These are phyloP conservation scores for Tragelaphus eurycerus DNA, from an alignment of 2,797 vertebrate genomes.

Conservation along the genomic window DNA sequence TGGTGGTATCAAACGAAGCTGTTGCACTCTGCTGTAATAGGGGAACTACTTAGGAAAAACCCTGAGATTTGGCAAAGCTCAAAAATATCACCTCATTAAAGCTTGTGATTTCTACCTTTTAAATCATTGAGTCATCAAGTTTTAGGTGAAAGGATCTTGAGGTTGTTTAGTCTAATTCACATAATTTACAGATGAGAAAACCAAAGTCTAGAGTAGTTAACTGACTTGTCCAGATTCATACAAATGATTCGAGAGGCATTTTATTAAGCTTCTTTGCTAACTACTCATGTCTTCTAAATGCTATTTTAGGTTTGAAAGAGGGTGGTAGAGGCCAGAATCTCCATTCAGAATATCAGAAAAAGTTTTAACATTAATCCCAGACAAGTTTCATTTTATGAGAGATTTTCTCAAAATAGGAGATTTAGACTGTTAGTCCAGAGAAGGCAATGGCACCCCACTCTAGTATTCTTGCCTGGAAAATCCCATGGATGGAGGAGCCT, in stretches of 20 bases:
- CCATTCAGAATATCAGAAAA: background rate
- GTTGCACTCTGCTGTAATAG: conserved; percentile 72
- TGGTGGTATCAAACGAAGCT: conserved; percentile 79
- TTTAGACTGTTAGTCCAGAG: background rate
- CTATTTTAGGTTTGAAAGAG: background rate
- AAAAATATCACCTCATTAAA: conserved; percentile 66
- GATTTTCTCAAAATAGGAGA: conserved; percentile 28
- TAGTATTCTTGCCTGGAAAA: too few relatives aligned
- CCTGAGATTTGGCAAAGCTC: conserved; percentile 69
- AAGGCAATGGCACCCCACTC: too few relatives aligned
- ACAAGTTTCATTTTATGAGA: background rate
- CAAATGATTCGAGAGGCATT: conserved; percentile 28
- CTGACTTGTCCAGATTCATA: conserved; percentile 20
- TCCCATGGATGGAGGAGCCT: too few relatives aligned
- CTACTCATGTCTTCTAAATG: conserved; percentile 14
- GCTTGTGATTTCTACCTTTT: conserved; percentile 58
- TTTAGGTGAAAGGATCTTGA: conserved; percentile 33
- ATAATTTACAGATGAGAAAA: conserved; percentile 59
- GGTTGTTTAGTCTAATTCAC: conserved; percentile 54
- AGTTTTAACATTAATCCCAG: background rate
- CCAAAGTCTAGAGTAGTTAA: background rate
- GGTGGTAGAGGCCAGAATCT: background rate
- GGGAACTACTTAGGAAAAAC: conserved; percentile 67
- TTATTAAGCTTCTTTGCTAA: conserved; percentile 38
- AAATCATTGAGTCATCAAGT: conserved; percentile 57